Evolutionary conservation across 30 jellyfish, hydroid and myxozoan genomes (phyloP).

Genomic region (Aurelia aurita complex sp. Pacific): DNA sequence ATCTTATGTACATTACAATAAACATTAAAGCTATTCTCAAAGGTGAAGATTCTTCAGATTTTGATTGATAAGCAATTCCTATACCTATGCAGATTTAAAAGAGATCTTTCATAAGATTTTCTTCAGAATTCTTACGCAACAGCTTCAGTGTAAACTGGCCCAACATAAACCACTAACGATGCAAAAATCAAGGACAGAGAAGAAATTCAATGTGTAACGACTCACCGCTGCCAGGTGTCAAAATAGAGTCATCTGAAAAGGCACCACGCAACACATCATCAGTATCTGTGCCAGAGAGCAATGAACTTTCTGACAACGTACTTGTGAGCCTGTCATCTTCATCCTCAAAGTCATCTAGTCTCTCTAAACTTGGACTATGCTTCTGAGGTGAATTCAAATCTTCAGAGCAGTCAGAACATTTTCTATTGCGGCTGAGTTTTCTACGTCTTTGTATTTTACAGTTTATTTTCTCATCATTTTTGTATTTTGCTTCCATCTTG

Average conservation of each 20-base stretch:
- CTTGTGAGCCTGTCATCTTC: constrained; percentile 39
- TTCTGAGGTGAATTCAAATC: neutral
- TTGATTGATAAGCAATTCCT: too few relatives aligned
- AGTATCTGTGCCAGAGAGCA: constrained; percentile 55
- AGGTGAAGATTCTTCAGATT: too few relatives aligned
- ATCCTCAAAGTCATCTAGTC: constrained; percentile 17
- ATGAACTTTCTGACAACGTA: constrained; percentile 55
- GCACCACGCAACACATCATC: constrained; percentile 62
- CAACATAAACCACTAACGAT: too few relatives aligned
- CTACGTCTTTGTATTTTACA: constrained; percentile 52
- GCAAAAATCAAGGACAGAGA: neutral
- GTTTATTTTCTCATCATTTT: constrained; percentile 32
- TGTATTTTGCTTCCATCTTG: constrained; percentile 62
- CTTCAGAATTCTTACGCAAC: too few relatives aligned
- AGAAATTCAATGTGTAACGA: too few relatives aligned
- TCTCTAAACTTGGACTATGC: neutral
- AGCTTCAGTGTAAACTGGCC: too few relatives aligned
- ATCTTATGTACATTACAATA: too few relatives aligned
- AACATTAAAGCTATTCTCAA: too few relatives aligned
- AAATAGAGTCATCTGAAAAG: constrained; percentile 52
- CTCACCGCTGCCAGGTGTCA: constrained; percentile 58
- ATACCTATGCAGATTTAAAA: too few relatives aligned
- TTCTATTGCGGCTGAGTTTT: constrained; percentile 32
- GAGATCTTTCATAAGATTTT: too few relatives aligned
- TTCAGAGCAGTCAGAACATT: constrained; percentile 20